These are phyloP conservation scores for Gymnobelideus leadbeateri DNA, from an alignment of 2,113 vertebrate species.

Conservation along the genomic window DNA sequence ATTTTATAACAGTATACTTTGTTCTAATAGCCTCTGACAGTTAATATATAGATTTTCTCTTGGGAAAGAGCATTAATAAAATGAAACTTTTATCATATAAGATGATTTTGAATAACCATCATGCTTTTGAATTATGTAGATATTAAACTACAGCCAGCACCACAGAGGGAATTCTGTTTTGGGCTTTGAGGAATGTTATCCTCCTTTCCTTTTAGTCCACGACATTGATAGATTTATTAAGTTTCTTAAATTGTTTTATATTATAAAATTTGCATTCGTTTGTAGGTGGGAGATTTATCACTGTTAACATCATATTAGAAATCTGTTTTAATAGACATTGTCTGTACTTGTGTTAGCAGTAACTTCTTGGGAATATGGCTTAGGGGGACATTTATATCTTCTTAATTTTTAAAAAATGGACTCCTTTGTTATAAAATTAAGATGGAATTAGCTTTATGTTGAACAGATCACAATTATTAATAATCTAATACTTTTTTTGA, in stretches of 20 bases:
- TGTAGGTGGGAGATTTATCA: neutral
- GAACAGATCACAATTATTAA: neutral
- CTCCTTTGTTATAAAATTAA: neutral
- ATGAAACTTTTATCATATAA: neutral
- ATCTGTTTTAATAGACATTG: neutral
- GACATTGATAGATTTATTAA: neutral
- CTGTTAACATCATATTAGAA: too few species aligned
- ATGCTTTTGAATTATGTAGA: neutral
- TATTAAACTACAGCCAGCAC: neutral
- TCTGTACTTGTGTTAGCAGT: neutral
- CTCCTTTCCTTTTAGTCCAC: neutral
- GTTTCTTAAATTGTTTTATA: neutral
- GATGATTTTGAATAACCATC: neutral
- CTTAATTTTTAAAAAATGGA: neutral
- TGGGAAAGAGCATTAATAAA: constrained; percentile 7
- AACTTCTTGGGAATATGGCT: constrained; percentile 22
- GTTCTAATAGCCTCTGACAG: neutral
- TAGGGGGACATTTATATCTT: neutral
- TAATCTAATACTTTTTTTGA: neutral
- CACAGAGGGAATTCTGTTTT: neutral
- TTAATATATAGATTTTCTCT: constrained; percentile 22
- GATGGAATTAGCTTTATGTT: neutral
- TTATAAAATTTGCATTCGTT: neutral
- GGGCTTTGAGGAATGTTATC: neutral
- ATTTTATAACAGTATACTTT: neutral